Conservation (phyloP, 2,797 vertebrate genomes). For the Glossophaga mutica region DNA sequence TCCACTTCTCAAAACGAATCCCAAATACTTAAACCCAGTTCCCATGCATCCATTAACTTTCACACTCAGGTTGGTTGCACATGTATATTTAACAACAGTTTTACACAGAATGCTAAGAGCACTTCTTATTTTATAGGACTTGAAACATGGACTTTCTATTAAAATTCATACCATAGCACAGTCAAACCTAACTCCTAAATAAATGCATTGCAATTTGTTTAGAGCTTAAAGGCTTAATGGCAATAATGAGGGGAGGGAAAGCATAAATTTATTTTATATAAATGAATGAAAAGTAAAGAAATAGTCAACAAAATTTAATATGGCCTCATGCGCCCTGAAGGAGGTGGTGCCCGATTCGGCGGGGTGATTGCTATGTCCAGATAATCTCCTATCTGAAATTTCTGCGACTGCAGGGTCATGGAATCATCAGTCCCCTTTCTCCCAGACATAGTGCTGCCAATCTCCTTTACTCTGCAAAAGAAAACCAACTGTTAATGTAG, state of each 20-base stretch:
- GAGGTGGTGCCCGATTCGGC: slow-evolving; percentile 92
- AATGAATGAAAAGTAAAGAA: slow-evolving; percentile 74
- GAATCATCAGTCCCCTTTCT: slow-evolving; percentile 96
- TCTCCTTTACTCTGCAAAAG: slow-evolving; percentile 92
- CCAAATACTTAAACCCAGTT: neutral
- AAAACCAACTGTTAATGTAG: slow-evolving; percentile 16
- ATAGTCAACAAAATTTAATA: slow-evolving; percentile 84
- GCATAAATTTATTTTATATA: slow-evolving; percentile 76
- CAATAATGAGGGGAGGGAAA: slow-evolving; percentile 39
- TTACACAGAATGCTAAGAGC: slow-evolving; percentile 72
- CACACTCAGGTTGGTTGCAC: slow-evolving; percentile 26
- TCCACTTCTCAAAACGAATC: neutral
- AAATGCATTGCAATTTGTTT: slow-evolving; percentile 61
- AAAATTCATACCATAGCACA: slow-evolving; percentile 41
- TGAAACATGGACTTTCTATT: slow-evolving; percentile 62
- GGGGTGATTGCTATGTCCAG: slow-evolving; percentile 97
- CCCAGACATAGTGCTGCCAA: slow-evolving; percentile 95
- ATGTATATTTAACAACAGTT: slow-evolving; percentile 76
- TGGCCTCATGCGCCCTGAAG: slow-evolving; percentile 92
- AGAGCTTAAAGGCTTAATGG: slow-evolving; percentile 71
- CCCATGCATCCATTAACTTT: neutral
- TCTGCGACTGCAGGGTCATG: slow-evolving; percentile 97
- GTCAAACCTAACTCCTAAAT: slow-evolving; percentile 70
- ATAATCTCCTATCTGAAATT: slow-evolving; percentile 98
- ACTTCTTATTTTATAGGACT: slow-evolving; percentile 43